Evolutionary conservation across 2,797 vertebrate genomes (phyloP).

Genomic region (Gallinago solitaria): DNA sequence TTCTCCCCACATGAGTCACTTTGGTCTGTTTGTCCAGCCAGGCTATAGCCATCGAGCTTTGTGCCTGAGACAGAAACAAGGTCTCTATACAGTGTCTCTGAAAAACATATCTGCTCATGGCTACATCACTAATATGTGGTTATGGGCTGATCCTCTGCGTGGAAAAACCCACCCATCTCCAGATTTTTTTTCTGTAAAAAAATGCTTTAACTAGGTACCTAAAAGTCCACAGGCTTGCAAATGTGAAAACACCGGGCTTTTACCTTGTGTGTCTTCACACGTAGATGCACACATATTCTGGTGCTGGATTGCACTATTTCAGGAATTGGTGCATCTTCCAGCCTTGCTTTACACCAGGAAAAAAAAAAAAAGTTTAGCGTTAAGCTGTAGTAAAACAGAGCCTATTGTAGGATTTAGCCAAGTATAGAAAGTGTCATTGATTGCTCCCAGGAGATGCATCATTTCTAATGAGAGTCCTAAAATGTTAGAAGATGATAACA

Average conservation of each 20-base stretch:
- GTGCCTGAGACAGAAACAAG: background rate
- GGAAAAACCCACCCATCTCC: background rate
- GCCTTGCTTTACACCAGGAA: background rate
- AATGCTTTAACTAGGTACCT: background rate
- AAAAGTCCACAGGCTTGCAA: background rate
- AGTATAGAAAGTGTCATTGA: constrained; percentile 40
- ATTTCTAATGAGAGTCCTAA: constrained; percentile 65
- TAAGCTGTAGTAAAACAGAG: constrained; percentile 1
- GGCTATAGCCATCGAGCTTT: background rate
- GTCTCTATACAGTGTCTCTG: background rate
- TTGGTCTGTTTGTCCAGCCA: background rate
- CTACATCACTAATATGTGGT: background rate
- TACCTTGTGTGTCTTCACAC: background rate
- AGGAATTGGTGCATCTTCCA: background rate
- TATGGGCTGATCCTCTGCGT: background rate
- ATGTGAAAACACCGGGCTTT: background rate
- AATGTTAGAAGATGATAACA: constrained; percentile 31
- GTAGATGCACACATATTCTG: rapidly evolving
- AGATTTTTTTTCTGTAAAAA: background rate
- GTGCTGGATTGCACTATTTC: rapidly evolving
- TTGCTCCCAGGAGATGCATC: constrained; percentile 42
- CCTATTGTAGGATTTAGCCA: constrained; percentile 17
- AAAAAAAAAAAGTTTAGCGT: background rate
- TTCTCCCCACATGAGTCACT: background rate
- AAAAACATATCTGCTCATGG: background rate